A percentile compares a stretch with the other conserved stretches of the same genome.
Conservation (phyloP, 2,888 invertebrate genomes). For the Oxyteleia sp. region DNA sequence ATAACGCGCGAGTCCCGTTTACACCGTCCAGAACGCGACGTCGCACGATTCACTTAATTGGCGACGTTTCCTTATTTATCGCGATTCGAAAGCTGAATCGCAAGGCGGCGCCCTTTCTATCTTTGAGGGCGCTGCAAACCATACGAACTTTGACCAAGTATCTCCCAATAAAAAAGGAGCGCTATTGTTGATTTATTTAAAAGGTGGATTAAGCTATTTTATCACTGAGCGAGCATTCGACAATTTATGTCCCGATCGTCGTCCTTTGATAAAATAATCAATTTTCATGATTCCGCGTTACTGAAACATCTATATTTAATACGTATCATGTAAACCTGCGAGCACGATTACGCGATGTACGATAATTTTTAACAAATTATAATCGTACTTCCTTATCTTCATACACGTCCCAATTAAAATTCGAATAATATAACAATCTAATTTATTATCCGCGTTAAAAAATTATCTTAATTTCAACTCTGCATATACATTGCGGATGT, state of each 20-base stretch:
- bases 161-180: not conserved
- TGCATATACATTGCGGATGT: no score
- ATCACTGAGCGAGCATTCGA: not conserved
- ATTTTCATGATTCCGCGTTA: no score
- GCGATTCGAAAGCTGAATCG: conserved; percentile 68
- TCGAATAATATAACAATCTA: no score
- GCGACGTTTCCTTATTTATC: conserved; percentile 82
- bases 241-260: not conserved
- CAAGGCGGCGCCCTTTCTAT: conserved; percentile 68
- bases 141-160: conserved; percentile 61
- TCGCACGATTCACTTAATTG: conserved; percentile 84
- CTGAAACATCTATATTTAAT: no score
- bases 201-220: conserved; percentile 9
- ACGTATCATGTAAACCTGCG: no score
- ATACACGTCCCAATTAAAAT: no score
- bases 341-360: no score
- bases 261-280: no score
- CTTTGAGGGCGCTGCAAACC: conserved; percentile 43
- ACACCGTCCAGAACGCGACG: conserved; percentile 62
- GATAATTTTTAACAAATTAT: no score
- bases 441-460: no score
- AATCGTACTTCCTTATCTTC: no score
- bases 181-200: conserved; percentile 36
- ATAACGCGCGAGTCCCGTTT: conserved; percentile 56
- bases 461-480: no score